Percentiles rank a stretch among this genome's conserved stretches.
phyloP scores from a whole-genome alignment of 2,888 invertebrate species.

The Lagria hirta region DNA sequence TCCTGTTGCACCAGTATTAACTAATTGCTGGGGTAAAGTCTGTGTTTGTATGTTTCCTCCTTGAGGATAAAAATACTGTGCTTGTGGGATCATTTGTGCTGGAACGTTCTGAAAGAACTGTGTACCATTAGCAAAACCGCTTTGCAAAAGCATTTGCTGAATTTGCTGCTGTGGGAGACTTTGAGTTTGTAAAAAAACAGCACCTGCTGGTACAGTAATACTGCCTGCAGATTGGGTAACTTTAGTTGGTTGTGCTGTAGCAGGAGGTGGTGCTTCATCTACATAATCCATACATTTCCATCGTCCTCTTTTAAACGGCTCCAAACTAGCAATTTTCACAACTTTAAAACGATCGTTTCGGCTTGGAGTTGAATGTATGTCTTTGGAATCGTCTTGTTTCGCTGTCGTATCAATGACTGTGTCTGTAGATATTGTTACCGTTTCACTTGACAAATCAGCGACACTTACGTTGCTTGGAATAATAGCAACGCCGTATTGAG shows the following conservation, averaged over 20 bases:
- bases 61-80: conserved; percentile 53
- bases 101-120: conserved; percentile 47
- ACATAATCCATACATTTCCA: conserved; percentile 80
- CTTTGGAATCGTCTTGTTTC: conserved; percentile 56
- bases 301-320: conserved; percentile 72
- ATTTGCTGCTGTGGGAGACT: conserved; percentile 56
- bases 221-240: conserved; percentile 45
- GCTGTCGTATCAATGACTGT: conserved; percentile 50
- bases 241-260: conserved; percentile 34
- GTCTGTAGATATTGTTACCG: conserved; percentile 37
- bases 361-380: conserved; percentile 58
- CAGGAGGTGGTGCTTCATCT: conserved; percentile 60
- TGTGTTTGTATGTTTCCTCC: conserved; percentile 48
- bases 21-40: conserved; percentile 45
- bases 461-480: conserved; percentile 51
- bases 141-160: conserved; percentile 53
- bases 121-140: conserved; percentile 45
- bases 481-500: conserved; percentile 66
- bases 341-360: conserved; percentile 70
- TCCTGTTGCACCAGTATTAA: conserved; percentile 35
- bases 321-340: conserved; percentile 75
- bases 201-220: conserved; percentile 38
- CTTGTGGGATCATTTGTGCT: conserved; percentile 48
- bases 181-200: conserved; percentile 51
- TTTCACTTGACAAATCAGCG: conserved; percentile 33